Base-by-base conservation (phyloP, 2,888 invertebrate genomes). In the Anoncus sp. region DNA sequence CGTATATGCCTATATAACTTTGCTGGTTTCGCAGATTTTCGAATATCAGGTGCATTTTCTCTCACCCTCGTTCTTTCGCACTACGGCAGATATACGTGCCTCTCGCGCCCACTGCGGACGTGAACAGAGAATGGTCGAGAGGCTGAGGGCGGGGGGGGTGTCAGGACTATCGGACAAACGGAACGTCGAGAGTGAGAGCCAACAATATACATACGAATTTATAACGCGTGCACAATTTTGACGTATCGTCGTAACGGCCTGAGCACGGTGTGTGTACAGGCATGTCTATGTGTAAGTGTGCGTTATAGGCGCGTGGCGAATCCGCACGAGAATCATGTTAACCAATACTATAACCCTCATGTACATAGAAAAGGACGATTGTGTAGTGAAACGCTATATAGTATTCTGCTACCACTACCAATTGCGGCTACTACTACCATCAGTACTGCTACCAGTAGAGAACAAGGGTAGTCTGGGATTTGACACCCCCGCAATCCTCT, bases 201-300 rank as follows among this genome's bases (percentile, higher is more conserved):
- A 49, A 60, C 43, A 31, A 81, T 75, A 69, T 77, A 75, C 49
- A 43, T 53, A 71, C 75, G 75, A 85, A 88, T 87, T 87, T 85
- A 86, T 86, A 86, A 83, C 84, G 80, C 81, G 77, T 77, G 59
- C 79, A 66, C 49, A 79, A 81, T 84, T 86, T 85, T 84, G 87
- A 87, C 84, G 82, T 85, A 86, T 87, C 82, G 81, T 55, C 40
- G 67, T 57, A 71, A 66, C 35, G 59, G 67, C 53, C 24, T 51
- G 79, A 31, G 31, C 62, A 67, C 49, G 49, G 63, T 63, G 65
- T 40, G 49, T 31, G 49, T 45, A 63, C 55, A 14, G 18, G 27
- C 35, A 20, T 38, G 45, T 40, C 27, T 16, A 31, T 16, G 43
- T 18, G 40, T 45, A 43, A 18, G 65, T 59, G 55, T 77, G 73